Conservation (phyloP, 1,140 invertebrate genomes). For the Liolophura sinensis region DNA sequence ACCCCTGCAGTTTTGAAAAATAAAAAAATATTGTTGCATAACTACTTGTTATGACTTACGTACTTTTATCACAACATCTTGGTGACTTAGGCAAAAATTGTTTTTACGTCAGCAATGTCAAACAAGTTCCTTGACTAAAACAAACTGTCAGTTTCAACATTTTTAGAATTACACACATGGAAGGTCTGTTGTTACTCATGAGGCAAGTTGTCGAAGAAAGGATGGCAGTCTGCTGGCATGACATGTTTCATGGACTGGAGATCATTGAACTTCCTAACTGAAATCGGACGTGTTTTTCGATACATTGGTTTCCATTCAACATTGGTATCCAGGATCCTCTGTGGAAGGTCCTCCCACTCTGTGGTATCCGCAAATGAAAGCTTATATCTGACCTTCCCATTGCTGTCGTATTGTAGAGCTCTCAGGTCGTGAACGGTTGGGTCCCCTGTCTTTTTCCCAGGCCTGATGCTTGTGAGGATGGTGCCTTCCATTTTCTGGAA, state of each 20-base stretch:
- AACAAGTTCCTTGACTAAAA: too few species aligned
- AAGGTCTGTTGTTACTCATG: too few species aligned
- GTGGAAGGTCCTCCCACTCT: background rate
- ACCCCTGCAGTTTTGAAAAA: too few species aligned
- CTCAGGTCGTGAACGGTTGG: constrained; percentile 6
- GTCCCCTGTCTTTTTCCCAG: constrained; percentile 3
- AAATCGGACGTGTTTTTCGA: background rate
- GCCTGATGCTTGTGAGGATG: too few species aligned
- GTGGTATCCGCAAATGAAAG: background rate
- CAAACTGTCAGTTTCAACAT: too few species aligned
- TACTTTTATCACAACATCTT: too few species aligned
- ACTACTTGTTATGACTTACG: too few species aligned
- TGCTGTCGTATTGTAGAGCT: constrained; percentile 7
- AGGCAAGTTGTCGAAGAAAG: constrained; percentile 9
- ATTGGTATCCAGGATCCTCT: background rate
- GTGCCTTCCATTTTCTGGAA: too few species aligned
- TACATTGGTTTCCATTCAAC: background rate
- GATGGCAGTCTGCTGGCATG: constrained; percentile 7
- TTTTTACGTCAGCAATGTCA: too few species aligned
- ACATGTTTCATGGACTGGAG: constrained; percentile 11
- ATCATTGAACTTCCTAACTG: constrained; percentile 5
- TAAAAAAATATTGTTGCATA: too few species aligned
- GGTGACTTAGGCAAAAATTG: too few species aligned
- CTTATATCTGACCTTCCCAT: constrained; percentile 11
- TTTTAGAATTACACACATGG: too few species aligned